Conservation (phyloP, 2,113 vertebrate species). For the Pseudonaja textilis region DNA sequence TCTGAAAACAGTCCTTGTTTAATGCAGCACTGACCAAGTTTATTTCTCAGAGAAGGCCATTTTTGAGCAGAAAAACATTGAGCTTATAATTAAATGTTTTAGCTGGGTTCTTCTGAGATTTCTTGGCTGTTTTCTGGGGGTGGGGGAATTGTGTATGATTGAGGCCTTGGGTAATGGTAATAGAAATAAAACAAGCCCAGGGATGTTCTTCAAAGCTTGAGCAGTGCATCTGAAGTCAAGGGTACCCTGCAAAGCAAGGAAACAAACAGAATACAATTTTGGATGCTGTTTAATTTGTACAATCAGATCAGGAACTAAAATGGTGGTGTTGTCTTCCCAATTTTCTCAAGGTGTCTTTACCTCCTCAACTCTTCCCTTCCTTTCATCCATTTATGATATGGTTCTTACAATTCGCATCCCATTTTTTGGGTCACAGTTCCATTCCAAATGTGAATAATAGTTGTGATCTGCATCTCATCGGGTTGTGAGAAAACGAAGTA, state of each 20-base stretch:
- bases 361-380: background rate
- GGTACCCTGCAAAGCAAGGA: background rate
- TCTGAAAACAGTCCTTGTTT: background rate
- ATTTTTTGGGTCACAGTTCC: background rate
- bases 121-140: background rate
- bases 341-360: background rate
- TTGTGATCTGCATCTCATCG: background rate
- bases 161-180: background rate
- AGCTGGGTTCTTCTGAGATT: background rate
- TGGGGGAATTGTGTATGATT: background rate
- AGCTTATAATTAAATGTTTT: background rate
- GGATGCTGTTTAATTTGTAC: background rate
- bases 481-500: background rate
- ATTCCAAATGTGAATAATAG: background rate
- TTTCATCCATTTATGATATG: background rate
- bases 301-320: background rate
- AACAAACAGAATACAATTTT: background rate
- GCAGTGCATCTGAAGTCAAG: background rate
- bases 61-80: background rate
- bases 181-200: background rate
- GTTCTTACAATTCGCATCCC: background rate
- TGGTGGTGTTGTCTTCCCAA: background rate
- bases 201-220: background rate
- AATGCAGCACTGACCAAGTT: background rate
- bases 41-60: background rate